Evolutionary conservation across 2,797 vertebrate genomes (phyloP), one percentile per base, ranked within the genome.

Genomic region (Intellagama lesueurii): DNA sequence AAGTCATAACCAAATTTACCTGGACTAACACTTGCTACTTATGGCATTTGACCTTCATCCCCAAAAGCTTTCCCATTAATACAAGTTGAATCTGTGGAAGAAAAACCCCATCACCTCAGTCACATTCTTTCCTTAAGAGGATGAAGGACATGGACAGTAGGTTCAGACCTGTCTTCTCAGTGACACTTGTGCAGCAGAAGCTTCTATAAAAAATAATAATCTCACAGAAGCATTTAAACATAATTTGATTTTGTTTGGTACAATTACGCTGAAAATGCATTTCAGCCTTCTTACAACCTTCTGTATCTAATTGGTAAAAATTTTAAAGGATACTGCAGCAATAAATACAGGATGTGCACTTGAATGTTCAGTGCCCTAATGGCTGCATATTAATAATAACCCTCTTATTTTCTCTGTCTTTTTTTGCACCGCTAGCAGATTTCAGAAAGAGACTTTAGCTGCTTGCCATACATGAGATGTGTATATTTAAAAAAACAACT

Each of bases 231-330:
- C 92, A 91, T 94, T 95, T 91, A 93, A 91, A 81, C 64, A 87
- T 94, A 94, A 95, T 89, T 95, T 93, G 86, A 93, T 90, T 94
- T 68, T 47, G 87, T 83, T 87, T 30, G 4, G 80, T 91, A 91
- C 86, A 95, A 89, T 93, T 93, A 92, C 40, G 89, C 87, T 90
- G 35, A 91, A 94, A 93, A 91, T 93, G 91, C 81, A 76, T 81
- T 90, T 78, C 80, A 90, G 78, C 92, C 89, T 94, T 96, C 92
- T 93, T 94, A 77, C 91, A 92, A 91, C 91, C 91, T 95, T 94
- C 90, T 91, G 49, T 68, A 93, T 93, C 84, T 92, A 95, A 95
- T 90, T 93, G 91, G 88, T 89, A 93, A 93, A 92, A 92, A 87
- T 69, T 89, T 93, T 91, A 89, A 88, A 94, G 81, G 66, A 86